These are phyloP conservation scores for Bothrops jararaca DNA, from an alignment of 2,113 vertebrate genomes.

Conservation along the genomic window DNA sequence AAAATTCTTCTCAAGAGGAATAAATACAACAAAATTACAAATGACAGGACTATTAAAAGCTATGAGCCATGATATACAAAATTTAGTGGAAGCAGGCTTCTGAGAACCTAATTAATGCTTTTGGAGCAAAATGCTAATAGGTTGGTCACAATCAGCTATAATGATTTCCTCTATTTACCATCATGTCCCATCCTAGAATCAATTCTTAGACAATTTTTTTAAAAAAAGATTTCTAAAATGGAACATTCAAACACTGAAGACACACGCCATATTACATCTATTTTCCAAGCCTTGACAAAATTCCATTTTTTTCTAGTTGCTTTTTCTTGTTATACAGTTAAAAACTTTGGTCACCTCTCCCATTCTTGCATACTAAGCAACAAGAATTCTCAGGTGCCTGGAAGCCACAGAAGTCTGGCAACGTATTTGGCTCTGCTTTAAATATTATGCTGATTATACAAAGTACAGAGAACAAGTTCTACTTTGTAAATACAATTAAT, in stretches of 20 bases:
- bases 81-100: not conserved
- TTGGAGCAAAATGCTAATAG: not conserved
- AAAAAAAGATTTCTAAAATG: not conserved
- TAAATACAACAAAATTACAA: not conserved
- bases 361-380: not conserved
- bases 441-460: slow-evolving; percentile 60
- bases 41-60: not conserved
- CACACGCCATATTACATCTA: not conserved
- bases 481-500: slow-evolving; percentile 61
- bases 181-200: not conserved
- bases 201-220: not conserved
- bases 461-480: slow-evolving; percentile 61
- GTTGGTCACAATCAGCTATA: not conserved
- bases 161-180: not conserved
- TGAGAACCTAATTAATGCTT: not conserved
- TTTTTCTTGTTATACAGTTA: not conserved
- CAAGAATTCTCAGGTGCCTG: slow-evolving; percentile 40
- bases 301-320: not conserved
- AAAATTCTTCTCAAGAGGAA: not conserved
- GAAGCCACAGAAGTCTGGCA: slow-evolving; percentile 59
- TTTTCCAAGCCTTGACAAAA: not conserved
- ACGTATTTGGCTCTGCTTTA: slow-evolving; percentile 56
- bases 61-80: not conserved
- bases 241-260: not conserved
- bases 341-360: slow-evolving; percentile 41